Base-by-base conservation (phyloP, 1,140 invertebrate species). In the Nixonia krombeini region DNA sequence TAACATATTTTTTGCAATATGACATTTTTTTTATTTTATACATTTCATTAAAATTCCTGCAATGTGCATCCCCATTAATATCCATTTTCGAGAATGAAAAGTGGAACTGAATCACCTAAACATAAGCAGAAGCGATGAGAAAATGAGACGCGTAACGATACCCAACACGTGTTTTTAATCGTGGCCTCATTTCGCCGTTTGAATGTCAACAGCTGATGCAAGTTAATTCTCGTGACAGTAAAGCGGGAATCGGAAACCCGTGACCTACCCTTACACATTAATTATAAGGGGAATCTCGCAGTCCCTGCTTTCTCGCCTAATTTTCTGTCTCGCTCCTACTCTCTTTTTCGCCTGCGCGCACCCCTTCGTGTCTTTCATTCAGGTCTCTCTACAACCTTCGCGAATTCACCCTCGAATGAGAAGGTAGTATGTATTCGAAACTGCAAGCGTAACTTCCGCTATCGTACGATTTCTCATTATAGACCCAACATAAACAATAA, bases 181-280 rank as follows among this genome's bases (percentile, higher is more conserved):
- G 9, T 8, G 9, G 25, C 29, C 29, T 9, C 2, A 12, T 12
- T 31, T 8, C 8, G 9, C 9, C 9, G 9, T 31, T n/a, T 12
- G 37, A 38, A 51, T 41, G 50, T 38, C 37, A 79, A 70, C 79
- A 81, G 79, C 79, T 81, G 77, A 80, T 72, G 56, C 64, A 71
- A 77, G 75, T 80, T 80, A 73, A 79, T 79, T 76, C 75, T 70
- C 70, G 57, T 49, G 75, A 57, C 75, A 73, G 62, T 62, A 70
- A 53, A 59, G 65, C 64, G 61, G 57, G 55, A 59, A 47, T 50
- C 50, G 53, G 58, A 64, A 59, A 53, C 47, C 78, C 78, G 73
- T 78, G 81, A 83, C 81, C 81, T 83, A 82, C 81, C 81, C 79
- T 80, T 78, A 81, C 78, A 81, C 80, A 83, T 83, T 83, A 83